Evolutionary conservation across 2,113 vertebrate genomes (phyloP), one percentile per base, ranked within the genome.

Genomic region (Onychostruthus taczanowskii): DNA sequence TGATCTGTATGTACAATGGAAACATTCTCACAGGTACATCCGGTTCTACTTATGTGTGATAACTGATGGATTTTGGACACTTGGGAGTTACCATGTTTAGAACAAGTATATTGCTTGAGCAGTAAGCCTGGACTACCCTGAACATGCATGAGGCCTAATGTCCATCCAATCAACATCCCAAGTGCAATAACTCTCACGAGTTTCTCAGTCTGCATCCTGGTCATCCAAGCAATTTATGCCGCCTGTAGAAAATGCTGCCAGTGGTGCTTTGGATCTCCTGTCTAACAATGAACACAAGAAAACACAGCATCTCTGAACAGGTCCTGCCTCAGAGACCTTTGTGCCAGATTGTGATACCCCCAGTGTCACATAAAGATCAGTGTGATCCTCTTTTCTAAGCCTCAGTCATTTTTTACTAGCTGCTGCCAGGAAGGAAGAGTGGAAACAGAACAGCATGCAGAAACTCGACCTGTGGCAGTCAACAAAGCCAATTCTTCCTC

Each of bases 1-100:
- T 66, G 31, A 33, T 41, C 26, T 59, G 7, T 8, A 15, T 5
- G 14, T 16, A 37, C 39, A 61, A 47, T 0, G 0, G 59, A 93
- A 43, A 6, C 2, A 8, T 55, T 43, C 16, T 23, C 35, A 70
- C 26, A 64, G 72, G 44, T 53, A 46, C 37, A 28, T 68, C 47
- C 64, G 30, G 9, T 64, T 59, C 62, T 64, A 19, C 14, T 81
- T n/a, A 30, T 3, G 6, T 4, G 3, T 64, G 16, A 44, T 26
- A 82, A 75, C 23, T 17, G 66, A 47, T 19, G 37, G 18, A 28
- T 67, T 75, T 92, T 75, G 53, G 27, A 63, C 39, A 39, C 18
- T 74, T 3, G 0, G 30, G 30, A 37, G 8, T 61, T 76, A 68
- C 35, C 0, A 1, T 26, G 52, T 8, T 58, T 75, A 73, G 19